Evolutionary conservation across 2,113 vertebrate species (phyloP), one percentile per base, ranked within the genome.

Genomic region (Himantopus leucocephalus): DNA sequence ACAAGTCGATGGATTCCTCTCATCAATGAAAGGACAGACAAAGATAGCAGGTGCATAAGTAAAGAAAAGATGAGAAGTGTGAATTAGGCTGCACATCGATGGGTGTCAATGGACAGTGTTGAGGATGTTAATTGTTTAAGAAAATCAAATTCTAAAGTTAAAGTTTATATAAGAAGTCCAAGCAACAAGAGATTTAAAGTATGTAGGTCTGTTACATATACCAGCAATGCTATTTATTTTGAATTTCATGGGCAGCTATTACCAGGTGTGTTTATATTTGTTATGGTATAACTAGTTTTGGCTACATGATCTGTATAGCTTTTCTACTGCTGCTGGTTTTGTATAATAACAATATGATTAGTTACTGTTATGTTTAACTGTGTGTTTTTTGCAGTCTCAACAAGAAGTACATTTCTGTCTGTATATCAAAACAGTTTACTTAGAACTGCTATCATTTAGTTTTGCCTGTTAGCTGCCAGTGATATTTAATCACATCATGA

Each of bases 1-100:
- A 99, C 99, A 9, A 99, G 99, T 97, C 99, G 99, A 90, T 99
- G 99, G 99, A 99, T 99, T 98, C 99, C 99, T 85, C 99, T 99
- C 78, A 99, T 99, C 97, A 99, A 99, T 93, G 99, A 99, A 98
- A 98, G 99, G 97, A 99, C 98, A 35, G 99, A 99, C 97, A 99
- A 99, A 98, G 99, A 99, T 86, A 99, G 99, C 99, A 99, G 99
- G 99, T 99, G 98, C 94, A 76, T 96, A 97, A 96, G 84, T 85
- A 94, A 68, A 97, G 72, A 76, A 94, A 68, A 97, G 72, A 76
- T 96, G 92, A 94, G 91, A 85, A 91, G 58, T 78, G 90, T 63
- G 75, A 96, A 93, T 90, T 64, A 67, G 93, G 85, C 77, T 85
- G 93, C 86, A 41, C 71, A 39, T 83, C 58, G 21, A 63, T 96